Evolutionary conservation across 2,797 vertebrate species (phyloP).

Genomic region (Melanotaenia trifasciata): DNA sequence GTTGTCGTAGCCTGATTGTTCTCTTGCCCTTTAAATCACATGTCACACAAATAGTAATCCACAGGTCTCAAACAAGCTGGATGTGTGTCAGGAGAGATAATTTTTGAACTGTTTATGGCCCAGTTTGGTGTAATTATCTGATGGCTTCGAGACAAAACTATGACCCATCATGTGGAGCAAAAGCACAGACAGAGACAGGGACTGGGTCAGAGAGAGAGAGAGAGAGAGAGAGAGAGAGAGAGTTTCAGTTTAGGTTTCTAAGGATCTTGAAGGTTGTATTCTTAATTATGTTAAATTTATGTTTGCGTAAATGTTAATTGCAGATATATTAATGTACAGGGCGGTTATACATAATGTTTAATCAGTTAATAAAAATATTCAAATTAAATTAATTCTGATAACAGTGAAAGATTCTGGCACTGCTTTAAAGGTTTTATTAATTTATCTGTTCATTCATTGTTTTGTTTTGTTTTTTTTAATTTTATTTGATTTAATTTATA

Average conservation of each 20-base stretch:
- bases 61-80: constrained; percentile 3
- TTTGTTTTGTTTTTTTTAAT: too few relatives aligned
- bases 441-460: too few relatives aligned
- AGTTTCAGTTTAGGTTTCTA: too few relatives aligned
- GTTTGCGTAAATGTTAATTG: too few relatives aligned
- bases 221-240: constrained; percentile 2
- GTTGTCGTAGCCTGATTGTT: background rate
- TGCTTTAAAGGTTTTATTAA: too few relatives aligned
- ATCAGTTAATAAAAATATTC: too few relatives aligned
- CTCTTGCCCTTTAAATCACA: background rate
- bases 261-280: too few relatives aligned
- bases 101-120: constrained; percentile 51
- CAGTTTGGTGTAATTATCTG: constrained; percentile 60
- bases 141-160: constrained; percentile 43
- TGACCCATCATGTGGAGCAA: constrained; percentile 39
- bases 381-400: too few relatives aligned
- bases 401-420: too few relatives aligned
- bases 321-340: background rate
- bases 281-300: too few relatives aligned
- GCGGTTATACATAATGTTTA: too few relatives aligned
- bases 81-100: constrained; percentile 53
- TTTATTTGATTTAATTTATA: too few relatives aligned
- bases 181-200: constrained; percentile 20
- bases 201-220: constrained; percentile 19
- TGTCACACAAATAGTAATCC: constrained; percentile 19